Base-by-base conservation (phyloP, 2,797 vertebrate species). In the Eospalax fontanierii region DNA sequence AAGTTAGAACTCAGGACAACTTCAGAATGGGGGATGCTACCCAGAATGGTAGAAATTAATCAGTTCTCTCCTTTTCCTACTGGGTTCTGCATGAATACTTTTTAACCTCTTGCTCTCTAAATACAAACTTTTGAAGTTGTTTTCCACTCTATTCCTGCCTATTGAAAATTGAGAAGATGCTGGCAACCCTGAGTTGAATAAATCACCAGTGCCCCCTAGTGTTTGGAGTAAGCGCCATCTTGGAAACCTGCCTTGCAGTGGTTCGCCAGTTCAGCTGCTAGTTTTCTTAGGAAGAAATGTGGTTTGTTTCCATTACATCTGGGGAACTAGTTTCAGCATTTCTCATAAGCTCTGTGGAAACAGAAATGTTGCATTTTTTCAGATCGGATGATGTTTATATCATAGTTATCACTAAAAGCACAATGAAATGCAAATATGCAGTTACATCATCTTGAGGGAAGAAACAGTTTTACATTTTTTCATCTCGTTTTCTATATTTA, bases 191-290 rank as follows among this genome's bases (percentile, higher is more conserved):
- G 94, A 14, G 16, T 83, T 98, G 74, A 89, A 88, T 96, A 98
- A 87, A 33, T 89, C 98, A 94, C 95, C 97, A 98, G 93, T 98
- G 98, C 98, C 98, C 98, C 97, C 98, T 98, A 98, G 97, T 70
- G 98, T 68, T 89, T 30, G 0, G 0, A 79, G 80, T 33, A 65
- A 79, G 66, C 43, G 91, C 50, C 33, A 26, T 46, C 18, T 83
- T 43, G 43, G 61, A 90, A 95, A 71, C 5, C 6, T 10, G 65
- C 33, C 30, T 30, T 0, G 40, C 24, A 1, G 38, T 22, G 21
- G 16, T 85, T 95, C 71, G 83, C 68, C 87, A 76, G 90, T 2
- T 11, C 89, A 86, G 82, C 82, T 73, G 89, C 66, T 50, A 1
- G 66, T 95, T 79, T 71, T 95, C n/a, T 89, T 85, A 65, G 15